These are phyloP conservation scores for Eulemur coronatus DNA, from an alignment of 2,797 vertebrate species.

Conservation along the genomic window DNA sequence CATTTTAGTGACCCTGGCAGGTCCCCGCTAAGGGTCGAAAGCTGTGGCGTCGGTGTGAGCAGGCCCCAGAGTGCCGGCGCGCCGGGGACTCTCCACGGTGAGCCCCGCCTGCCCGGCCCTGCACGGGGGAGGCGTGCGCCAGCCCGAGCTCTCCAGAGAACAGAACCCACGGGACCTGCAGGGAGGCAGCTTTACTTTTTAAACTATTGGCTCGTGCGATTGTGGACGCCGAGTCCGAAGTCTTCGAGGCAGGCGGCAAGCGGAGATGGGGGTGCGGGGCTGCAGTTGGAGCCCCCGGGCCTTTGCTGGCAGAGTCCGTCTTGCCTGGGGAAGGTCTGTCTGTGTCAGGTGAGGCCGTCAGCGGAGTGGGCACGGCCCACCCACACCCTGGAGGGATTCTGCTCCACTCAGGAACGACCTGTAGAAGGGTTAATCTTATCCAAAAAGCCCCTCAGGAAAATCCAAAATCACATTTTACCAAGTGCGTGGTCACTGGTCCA, in stretches of 20 bases:
- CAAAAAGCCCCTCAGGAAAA: not conserved
- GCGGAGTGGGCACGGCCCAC: not conserved
- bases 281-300: not conserved
- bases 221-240: not conserved
- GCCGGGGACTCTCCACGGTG: fast-evolving
- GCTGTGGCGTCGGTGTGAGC: fast-evolving
- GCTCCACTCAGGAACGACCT: not conserved
- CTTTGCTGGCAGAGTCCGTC: not conserved
- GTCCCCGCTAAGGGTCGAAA: fast-evolving
- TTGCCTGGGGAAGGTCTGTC: not conserved
- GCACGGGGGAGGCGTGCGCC: fast-evolving
- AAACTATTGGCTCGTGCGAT: too few species aligned
- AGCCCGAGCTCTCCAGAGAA: not conserved
- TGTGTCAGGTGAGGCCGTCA: not conserved
- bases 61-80: fast-evolving
- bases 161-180: too few species aligned
- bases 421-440: not conserved
- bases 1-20: not conserved
- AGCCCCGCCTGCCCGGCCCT: not conserved
- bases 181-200: not conserved
- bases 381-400: not conserved
- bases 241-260: not conserved
- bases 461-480: not conserved
- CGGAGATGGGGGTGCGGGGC: not conserved
- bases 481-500: not conserved